These are phyloP conservation scores for Nipponia nippon DNA, from an alignment of 2,113 vertebrate species.

Conservation along the genomic window DNA sequence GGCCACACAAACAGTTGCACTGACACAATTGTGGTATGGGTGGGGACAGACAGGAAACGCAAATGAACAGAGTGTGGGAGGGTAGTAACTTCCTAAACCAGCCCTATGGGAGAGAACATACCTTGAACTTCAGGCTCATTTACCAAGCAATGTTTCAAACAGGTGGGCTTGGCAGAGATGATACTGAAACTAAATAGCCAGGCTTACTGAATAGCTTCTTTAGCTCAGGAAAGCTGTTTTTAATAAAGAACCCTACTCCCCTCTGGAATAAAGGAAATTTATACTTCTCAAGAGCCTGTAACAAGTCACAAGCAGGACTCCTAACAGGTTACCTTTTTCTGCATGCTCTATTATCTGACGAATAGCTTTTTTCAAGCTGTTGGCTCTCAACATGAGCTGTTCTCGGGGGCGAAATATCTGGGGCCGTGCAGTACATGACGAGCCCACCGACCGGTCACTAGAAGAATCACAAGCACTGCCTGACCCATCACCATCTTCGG, in stretches of 20 bases:
- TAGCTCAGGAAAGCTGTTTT: background rate
- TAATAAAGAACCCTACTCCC: background rate
- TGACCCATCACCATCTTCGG: conserved; percentile 78
- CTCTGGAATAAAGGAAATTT: background rate
- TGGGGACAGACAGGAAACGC: conserved; percentile 8
- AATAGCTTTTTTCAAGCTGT: conserved; percentile 97
- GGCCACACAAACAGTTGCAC: background rate
- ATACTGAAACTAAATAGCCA: background rate
- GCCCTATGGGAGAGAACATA: background rate
- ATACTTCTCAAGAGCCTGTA: background rate
- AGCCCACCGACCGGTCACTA: conserved; percentile 39
- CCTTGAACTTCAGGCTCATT: background rate
- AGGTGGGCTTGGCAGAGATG: background rate
- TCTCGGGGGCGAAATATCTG: conserved; percentile 91
- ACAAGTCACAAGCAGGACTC: background rate
- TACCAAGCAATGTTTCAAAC: background rate
- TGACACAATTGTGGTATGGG: background rate
- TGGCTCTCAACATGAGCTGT: conserved; percentile 95
- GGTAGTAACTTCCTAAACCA: background rate
- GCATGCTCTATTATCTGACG: conserved; percentile 97
- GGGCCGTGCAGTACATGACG: conserved; percentile 70
- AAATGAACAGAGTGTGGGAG: background rate
- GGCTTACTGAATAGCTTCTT: background rate
- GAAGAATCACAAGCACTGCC: conserved; percentile 56
- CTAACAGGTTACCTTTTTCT: conserved; percentile 82